Evolutionary conservation across 2,797 vertebrate genomes (phyloP), one percentile per base, ranked within the genome.

Genomic region (Glyptemys insculpta): DNA sequence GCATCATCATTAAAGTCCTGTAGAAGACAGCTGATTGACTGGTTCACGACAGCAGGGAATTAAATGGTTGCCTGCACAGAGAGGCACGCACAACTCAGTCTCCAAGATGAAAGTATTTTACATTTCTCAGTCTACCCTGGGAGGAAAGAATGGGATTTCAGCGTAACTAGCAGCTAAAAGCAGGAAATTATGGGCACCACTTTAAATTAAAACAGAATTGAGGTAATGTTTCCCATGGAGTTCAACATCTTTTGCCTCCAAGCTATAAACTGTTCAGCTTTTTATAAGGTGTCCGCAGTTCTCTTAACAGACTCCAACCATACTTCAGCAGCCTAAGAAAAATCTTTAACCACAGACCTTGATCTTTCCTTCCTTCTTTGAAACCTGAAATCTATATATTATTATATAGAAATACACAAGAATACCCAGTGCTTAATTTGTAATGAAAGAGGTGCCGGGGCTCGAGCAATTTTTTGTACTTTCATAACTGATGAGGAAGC

Each of bases 331-430:
- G 83, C 37, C 68, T 34, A 83, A 8, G 44, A 37, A 93, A 37
- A 87, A 82, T 72, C 80, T 91, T 88, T 91, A 37, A 89, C 85
- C 68, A 92, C 52, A 87, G 44, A 89, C 80, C 79, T 65, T 81
- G 52, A 88, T 89, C 54, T 95, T 86, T 54, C n/a, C 25, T 78
- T 87, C 21, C 16, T 23, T 52, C 85, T 87, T 86, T 83, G 59
- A 95, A 91, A 53, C 5, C 49, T 90, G 65, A 37, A 37, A 68
- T 37, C 18, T 68, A 37, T 19, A 10, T 68, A 37, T 65, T 68
- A 23, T 68, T 68, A 37, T 11, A n/a, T 19, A 37, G 62, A 68
- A 68, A 68, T 68, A 21, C 65, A 68, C 65, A 68, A 68, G 65
- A 68, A 68, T 37, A 37, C n/a, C 18, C 5, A 59, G 27, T 15